A percentile compares a stretch with the other conserved stretches of the same genome.
Evolutionary conservation across 1,140 invertebrate genomes (phyloP).

Genomic region (Caenorhabditis elegans): WBcel235 BX284606.5:5862501-5863000

Average conservation of each 20-base stretch:
- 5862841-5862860: slow-evolving; percentile 67
- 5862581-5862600: too few relatives aligned
- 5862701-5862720: slow-evolving; percentile 2
- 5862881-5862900: slow-evolving; percentile 68
- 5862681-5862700: background rate
- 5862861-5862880: slow-evolving; percentile 66
- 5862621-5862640: too few relatives aligned
- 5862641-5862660: background rate
- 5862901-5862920: slow-evolving; percentile 67
- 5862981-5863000: background rate
- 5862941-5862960: background rate
- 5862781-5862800: slow-evolving; percentile 68
- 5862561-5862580: too few relatives aligned
- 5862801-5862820: slow-evolving; percentile 67
- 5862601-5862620: too few relatives aligned
- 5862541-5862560: too few relatives aligned
- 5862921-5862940: background rate
- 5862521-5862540: too few relatives aligned
- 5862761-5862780: slow-evolving; percentile 66
- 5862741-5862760: slow-evolving; percentile 48
- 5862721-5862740: slow-evolving; percentile 25
- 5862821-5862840: slow-evolving; percentile 68
- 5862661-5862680: background rate
- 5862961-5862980: slow-evolving; percentile 5
- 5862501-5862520: too few relatives aligned